A percentile compares a stretch with the other conserved stretches of the same genome.
phyloP scores from a whole-genome alignment of 2,888 invertebrate genomes.

The Micropterix aruncella region DNA sequence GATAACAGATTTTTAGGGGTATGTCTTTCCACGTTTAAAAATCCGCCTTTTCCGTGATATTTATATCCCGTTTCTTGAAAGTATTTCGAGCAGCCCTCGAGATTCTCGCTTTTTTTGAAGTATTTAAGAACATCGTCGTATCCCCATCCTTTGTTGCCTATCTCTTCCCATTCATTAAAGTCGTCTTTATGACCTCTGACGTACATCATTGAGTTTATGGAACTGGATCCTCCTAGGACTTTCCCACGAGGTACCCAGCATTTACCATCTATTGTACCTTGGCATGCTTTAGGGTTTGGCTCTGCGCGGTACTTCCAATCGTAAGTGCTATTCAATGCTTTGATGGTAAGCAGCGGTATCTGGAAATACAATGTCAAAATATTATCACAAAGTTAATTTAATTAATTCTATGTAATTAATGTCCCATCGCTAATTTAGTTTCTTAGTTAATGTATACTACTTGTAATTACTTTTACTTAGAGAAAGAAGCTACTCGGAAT shows the following conservation, averaged over 20 bases:
- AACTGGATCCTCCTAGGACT: conserved; percentile 49
- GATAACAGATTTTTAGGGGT: conserved; percentile 19
- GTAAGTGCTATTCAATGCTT: conserved; percentile 16
- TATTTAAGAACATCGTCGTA: conserved; percentile 28
- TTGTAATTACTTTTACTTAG: too few relatives aligned
- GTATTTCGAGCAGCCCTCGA: conserved; percentile 9
- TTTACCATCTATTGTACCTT: conserved; percentile 18
- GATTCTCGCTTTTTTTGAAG: conserved; percentile 25
- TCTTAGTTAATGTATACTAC: too few relatives aligned
- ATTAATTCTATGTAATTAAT: too few relatives aligned
- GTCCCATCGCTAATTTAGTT: too few relatives aligned
- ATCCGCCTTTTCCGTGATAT: conserved; percentile 28
- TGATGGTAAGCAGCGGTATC: conserved; percentile 7
- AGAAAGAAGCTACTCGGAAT: too few relatives aligned
- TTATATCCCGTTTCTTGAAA: conserved; percentile 4
- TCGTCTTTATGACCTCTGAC: conserved; percentile 47
- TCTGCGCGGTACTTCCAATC: conserved; percentile 32
- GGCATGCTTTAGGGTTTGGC: conserved; percentile 23
- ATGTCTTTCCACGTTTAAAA: conserved; percentile 26
- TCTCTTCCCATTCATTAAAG: conserved; percentile 45
- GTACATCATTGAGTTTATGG: conserved; percentile 51
- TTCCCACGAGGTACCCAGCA: conserved; percentile 45
- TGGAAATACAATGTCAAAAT: too few relatives aligned
- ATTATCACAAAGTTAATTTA: too few relatives aligned
- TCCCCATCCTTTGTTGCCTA: conserved; percentile 49